phyloP scores from a whole-genome alignment of 2,888 invertebrate species.

The Drosophila affinis region DNA sequence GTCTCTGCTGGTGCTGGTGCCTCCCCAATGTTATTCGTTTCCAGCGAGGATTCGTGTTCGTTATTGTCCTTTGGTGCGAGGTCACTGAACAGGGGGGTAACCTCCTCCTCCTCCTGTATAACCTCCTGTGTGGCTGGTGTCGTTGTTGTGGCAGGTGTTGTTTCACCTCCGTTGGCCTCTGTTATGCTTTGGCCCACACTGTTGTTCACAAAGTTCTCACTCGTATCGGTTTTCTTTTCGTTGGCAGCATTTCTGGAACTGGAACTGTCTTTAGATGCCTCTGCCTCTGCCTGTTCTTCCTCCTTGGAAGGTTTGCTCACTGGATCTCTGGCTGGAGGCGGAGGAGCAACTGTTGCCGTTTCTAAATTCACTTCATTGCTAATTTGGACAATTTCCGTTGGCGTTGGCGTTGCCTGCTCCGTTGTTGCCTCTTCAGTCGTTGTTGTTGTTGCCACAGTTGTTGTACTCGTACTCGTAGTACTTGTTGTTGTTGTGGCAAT shows the following conservation, averaged over 20 bases:
- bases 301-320: slow-evolving; percentile 13
- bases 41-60: slow-evolving; percentile 75
- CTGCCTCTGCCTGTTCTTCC: background rate
- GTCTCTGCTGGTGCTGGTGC: slow-evolving; percentile 34
- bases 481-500: slow-evolving; percentile 45
- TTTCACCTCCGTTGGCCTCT: slow-evolving; percentile 5
- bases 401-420: slow-evolving; percentile 42
- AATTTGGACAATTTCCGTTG: slow-evolving; percentile 76
- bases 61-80: slow-evolving; percentile 40
- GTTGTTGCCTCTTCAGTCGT: slow-evolving; percentile 43
- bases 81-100: slow-evolving; percentile 46
- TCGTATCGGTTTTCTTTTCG: slow-evolving; percentile 35
- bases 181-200: slow-evolving; percentile 28
- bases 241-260: background rate
- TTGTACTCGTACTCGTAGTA: slow-evolving; percentile 7
- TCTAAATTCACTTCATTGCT: slow-evolving; percentile 76
- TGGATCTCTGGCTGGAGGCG: slow-evolving; percentile 40
- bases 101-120: slow-evolving; percentile 6
- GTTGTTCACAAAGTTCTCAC: slow-evolving; percentile 30
- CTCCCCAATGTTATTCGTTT: slow-evolving; percentile 80
- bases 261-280: background rate
- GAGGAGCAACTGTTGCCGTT: slow-evolving; percentile 52
- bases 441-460: slow-evolving; percentile 40
- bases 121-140: slow-evolving; percentile 8
- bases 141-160: slow-evolving; percentile 22